A percentile compares a stretch with the other conserved stretches of the same genome.
phyloP scores from a whole-genome alignment of 2,797 vertebrate species.

The Clamator glandarius region DNA sequence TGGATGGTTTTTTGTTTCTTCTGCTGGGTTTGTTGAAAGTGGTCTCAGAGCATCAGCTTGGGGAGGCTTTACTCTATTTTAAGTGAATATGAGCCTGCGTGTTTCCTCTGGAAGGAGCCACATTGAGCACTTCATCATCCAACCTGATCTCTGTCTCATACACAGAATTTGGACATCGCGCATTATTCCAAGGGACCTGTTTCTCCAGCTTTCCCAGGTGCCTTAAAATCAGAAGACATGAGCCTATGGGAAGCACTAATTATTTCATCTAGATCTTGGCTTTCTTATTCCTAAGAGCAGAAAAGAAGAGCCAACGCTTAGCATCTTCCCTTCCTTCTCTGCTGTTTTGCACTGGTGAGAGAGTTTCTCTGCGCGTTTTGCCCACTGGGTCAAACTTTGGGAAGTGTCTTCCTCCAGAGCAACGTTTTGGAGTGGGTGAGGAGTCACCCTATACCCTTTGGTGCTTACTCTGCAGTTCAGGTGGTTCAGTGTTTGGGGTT shows the following conservation, averaged over 20 bases:
- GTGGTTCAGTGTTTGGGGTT: neutral
- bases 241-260: neutral
- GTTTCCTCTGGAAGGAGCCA: neutral
- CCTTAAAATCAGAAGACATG: neutral
- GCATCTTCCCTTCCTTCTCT: neutral
- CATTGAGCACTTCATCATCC: neutral
- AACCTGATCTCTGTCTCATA: neutral
- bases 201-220: neutral
- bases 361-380: neutral
- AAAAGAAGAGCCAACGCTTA: neutral
- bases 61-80: neutral
- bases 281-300: neutral
- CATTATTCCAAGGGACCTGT: neutral
- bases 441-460: neutral
- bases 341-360: neutral
- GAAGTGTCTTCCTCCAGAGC: neutral
- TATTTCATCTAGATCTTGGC: neutral
- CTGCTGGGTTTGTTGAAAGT: neutral
- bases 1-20: neutral
- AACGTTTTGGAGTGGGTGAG: no score
- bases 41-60: neutral
- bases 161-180: neutral
- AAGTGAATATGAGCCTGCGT: neutral
- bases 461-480: neutral
- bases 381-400: neutral